Base-by-base conservation (phyloP, 2,888 invertebrate species). In the Machimus atricapillus region DNA sequence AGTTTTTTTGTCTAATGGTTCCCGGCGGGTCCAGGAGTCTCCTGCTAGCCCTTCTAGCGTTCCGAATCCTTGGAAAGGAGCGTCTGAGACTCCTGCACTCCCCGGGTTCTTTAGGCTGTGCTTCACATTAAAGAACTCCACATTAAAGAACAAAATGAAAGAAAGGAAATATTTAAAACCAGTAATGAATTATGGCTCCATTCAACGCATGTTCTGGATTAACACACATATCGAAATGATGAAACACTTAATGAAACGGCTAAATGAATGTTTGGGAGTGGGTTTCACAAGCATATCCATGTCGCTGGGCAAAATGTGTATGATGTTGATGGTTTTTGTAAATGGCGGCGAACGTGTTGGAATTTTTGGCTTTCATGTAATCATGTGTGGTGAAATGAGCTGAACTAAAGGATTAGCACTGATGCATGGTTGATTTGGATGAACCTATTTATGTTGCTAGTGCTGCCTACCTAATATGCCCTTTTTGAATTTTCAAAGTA, bases 101-200 rank as follows among this genome's bases (percentile, higher is more conserved):
- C 14, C 9, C 46, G 5, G 52, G n/a, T 34, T 34, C 81, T 81
- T 78, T 81, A 81, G 81, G 81, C 81, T 81, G 81, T 81, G 81
- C 81, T 81, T 81, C 56, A 81, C 81, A 81, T 56, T 81, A 52
- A 81, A 81, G 27, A 81, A 81, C 81, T 81, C 52, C 56, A 81
- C 81, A 81, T 52, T 81, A 52, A 81, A 81, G 46, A 81, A 81
- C 81, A 27, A 81, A 81, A 81, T 81, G 52, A 81, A 81, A 66
- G 27, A 81, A 81, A 46, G 76, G 52, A 81, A 81, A 56, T 81
- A 81, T 81, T 56, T 81, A 81, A 81, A 81, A 81, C 19, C 56
- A 81, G 81, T 81, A 81, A 81, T 52, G 52, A 81, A 23, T 81
- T 81, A 56, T 56, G 81, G n/a, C 52, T 52, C 81, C 81, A 81